These are phyloP conservation scores for Catotricha subobsoleta DNA, from an alignment of 2,888 invertebrate species.

Conservation along the genomic window DNA sequence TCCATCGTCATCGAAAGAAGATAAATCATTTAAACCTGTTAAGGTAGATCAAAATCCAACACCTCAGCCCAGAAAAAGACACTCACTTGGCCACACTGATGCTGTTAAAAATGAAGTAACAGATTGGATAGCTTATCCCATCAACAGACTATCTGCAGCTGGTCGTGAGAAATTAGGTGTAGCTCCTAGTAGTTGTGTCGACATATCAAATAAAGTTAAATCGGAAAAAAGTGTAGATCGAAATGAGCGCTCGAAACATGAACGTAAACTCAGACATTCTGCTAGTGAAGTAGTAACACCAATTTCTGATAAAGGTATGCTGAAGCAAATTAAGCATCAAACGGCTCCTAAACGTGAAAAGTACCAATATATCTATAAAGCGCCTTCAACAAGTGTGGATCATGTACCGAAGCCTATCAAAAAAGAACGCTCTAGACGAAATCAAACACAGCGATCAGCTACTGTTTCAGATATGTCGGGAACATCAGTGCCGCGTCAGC, in stretches of 20 bases:
- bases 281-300: conserved; percentile 26
- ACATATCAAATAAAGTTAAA: conserved; percentile 14
- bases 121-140: background rate
- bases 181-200: conserved; percentile 16
- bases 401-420: background rate
- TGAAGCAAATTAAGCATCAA: conserved; percentile 11
- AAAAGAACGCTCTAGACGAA: conserved; percentile 20
- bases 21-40: conserved; percentile 1
- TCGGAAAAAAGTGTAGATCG: conserved; percentile 10
- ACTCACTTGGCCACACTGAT: conserved; percentile 26
- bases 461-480: conserved; percentile 28
- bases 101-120: background rate
- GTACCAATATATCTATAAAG: conserved; percentile 7
- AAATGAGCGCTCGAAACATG: conserved; percentile 14
- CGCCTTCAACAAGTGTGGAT: conserved; percentile 10
- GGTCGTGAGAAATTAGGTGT: conserved; percentile 13
- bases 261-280: conserved; percentile 24
- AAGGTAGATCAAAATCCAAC: conserved; percentile 14
- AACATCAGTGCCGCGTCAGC: conserved; percentile 15
- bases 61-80: conserved; percentile 23
- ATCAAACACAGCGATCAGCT: conserved; percentile 30
- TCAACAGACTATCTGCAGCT: conserved; percentile 22
- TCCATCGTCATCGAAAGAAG: conserved; percentile 1
- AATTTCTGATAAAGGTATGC: conserved; percentile 10
- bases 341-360: conserved; percentile 3